These are phyloP conservation scores for Chaetophractus vellerosus DNA, from an alignment of 2,797 vertebrate species.

Conservation along the genomic window DNA sequence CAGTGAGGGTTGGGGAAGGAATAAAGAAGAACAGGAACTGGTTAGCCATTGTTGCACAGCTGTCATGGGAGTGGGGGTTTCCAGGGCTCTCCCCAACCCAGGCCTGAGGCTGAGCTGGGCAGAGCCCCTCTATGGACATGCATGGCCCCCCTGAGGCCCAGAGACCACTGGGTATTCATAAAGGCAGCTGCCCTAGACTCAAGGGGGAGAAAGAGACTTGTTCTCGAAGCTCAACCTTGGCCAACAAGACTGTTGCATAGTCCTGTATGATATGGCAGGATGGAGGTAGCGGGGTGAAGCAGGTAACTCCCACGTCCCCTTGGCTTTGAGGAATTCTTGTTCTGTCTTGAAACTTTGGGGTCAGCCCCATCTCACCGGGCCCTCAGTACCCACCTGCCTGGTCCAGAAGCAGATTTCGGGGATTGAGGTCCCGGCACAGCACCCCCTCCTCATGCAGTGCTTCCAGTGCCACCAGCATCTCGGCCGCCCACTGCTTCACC, in stretches of 20 bases:
- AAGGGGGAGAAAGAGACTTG: background rate
- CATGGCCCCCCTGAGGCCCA: background rate
- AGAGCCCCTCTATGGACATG: background rate
- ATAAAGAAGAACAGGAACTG: background rate
- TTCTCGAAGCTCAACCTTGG: background rate
- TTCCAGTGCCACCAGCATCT: conserved; percentile 96
- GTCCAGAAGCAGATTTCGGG: conserved; percentile 96
- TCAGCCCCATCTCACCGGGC: background rate
- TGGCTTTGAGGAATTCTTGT: background rate
- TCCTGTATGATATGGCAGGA: background rate
- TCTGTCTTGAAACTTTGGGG: background rate
- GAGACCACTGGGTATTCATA: background rate
- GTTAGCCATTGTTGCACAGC: background rate
- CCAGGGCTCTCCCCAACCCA: background rate
- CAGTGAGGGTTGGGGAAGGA: background rate
- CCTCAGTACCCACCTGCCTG: conserved; percentile 91
- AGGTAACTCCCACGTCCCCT: background rate
- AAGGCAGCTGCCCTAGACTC: background rate
- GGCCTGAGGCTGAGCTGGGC: background rate
- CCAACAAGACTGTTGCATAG: background rate
- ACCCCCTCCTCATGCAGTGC: conserved; percentile 97
- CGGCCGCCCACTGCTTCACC: conserved; percentile 95
- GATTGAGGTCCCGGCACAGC: conserved; percentile 97
- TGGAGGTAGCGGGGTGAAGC: background rate
- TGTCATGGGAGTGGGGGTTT: background rate